phyloP scores from a whole-genome alignment of 1,140 invertebrate species.

The Arctopsyche grandis region DNA sequence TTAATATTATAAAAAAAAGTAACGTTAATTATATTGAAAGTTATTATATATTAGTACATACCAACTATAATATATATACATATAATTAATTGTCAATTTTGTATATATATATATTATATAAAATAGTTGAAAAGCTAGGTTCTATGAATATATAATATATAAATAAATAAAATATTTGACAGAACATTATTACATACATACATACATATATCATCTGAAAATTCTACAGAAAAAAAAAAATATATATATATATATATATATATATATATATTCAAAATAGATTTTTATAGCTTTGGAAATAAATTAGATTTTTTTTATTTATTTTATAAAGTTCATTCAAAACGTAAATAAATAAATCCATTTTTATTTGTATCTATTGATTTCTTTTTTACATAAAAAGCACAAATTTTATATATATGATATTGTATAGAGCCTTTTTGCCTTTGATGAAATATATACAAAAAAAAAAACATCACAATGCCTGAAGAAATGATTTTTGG shows the following conservation, averaged over 20 bases:
- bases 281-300: not conserved
- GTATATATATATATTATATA: slow-evolving; percentile 29
- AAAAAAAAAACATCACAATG: slow-evolving; percentile 23
- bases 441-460: slow-evolving; percentile 35
- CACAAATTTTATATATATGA: slow-evolving; percentile 37
- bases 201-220: slow-evolving; percentile 19
- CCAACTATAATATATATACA: slow-evolving; percentile 13
- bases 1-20: slow-evolving; percentile 37
- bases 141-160: slow-evolving; percentile 35
- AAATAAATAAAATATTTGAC: not conserved
- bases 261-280: not conserved
- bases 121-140: slow-evolving; percentile 38
- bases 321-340: not conserved
- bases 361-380: not conserved
- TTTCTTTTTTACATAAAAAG: not conserved
- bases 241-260: slow-evolving; percentile 3
- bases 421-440: slow-evolving; percentile 37
- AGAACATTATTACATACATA: too few species aligned
- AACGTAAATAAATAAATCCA: not conserved
- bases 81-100: slow-evolving; percentile 46
- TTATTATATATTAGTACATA: slow-evolving; percentile 49
- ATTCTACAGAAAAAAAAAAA: not conserved
- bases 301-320: slow-evolving; percentile 9
- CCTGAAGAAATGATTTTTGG: slow-evolving; percentile 33
- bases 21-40: slow-evolving; percentile 50